These are phyloP conservation scores for Lochmaea crataegi DNA, from an alignment of 2,888 invertebrate genomes.

Conservation along the genomic window DNA sequence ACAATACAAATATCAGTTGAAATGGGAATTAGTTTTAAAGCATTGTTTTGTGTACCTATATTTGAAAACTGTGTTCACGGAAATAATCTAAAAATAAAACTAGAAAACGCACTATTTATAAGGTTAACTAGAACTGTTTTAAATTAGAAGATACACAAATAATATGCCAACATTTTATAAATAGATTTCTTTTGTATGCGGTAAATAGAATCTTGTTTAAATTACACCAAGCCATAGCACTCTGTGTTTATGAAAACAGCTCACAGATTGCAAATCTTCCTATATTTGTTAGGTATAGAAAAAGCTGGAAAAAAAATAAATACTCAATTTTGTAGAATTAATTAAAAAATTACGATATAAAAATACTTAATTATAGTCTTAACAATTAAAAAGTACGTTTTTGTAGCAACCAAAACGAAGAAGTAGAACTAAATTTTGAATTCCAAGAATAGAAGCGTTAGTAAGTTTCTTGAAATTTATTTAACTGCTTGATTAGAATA, in stretches of 20 bases:
- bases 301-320: too few species aligned
- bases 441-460: too few species aligned
- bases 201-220: background rate
- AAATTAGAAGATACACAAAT: background rate
- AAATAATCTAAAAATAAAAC: slow-evolving; percentile 6
- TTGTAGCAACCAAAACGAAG: too few species aligned
- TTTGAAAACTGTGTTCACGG: background rate
- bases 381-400: too few species aligned
- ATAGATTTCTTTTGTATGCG: background rate
- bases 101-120: background rate
- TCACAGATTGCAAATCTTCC: background rate
- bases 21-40: background rate
- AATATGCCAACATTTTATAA: background rate
- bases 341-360: too few species aligned
- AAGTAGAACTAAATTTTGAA: too few species aligned
- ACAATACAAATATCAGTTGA: background rate
- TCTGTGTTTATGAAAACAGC: background rate
- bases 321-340: too few species aligned
- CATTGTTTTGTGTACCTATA: background rate
- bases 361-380: too few species aligned
- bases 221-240: background rate
- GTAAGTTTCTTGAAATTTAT: too few species aligned
- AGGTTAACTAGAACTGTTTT: slow-evolving; percentile 1
- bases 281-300: too few species aligned
- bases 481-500: too few species aligned